Percentiles rank a stretch among this genome's conserved stretches.
phyloP scores from a whole-genome alignment of 1,140 invertebrate genomes.

The Pomacea maculata region DNA sequence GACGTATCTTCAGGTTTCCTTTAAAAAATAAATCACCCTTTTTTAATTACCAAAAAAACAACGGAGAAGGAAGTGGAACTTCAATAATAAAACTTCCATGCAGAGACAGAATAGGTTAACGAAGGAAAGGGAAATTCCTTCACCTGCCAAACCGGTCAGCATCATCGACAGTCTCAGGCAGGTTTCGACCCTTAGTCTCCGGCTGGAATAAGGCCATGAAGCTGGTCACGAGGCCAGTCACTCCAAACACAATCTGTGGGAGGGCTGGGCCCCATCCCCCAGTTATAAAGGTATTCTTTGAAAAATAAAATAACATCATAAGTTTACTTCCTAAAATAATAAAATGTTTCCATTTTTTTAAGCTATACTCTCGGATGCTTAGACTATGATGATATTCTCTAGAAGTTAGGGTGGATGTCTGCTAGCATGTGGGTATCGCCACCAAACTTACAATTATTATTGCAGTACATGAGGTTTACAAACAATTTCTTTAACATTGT shows the following conservation, averaged over 20 bases:
- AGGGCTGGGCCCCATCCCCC: background rate
- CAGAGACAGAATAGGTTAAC: background rate
- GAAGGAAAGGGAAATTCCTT: background rate
- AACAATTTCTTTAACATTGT: too few species aligned
- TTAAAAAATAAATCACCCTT: background rate
- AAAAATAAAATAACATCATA: background rate
- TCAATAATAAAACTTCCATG: background rate
- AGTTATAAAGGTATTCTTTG: background rate
- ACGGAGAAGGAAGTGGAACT: background rate
- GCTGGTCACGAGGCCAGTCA: background rate
- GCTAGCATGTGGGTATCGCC: too few species aligned
- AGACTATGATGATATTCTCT: background rate
- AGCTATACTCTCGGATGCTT: background rate
- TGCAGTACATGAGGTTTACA: too few species aligned
- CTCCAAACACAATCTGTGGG: constrained; percentile 14
- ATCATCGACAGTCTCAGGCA: constrained; percentile 14
- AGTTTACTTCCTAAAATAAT: background rate
- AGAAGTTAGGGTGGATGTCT: background rate
- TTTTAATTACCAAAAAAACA: background rate
- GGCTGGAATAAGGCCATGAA: constrained; percentile 5
- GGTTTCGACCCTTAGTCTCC: constrained; percentile 2
- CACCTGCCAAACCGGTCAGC: constrained; percentile 13
- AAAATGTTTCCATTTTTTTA: background rate
- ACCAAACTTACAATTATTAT: too few species aligned
- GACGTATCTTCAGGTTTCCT: background rate